These are phyloP conservation scores for Synanthedon andrenaeformis DNA, from an alignment of 2,888 invertebrate genomes.

Conservation along the genomic window DNA sequence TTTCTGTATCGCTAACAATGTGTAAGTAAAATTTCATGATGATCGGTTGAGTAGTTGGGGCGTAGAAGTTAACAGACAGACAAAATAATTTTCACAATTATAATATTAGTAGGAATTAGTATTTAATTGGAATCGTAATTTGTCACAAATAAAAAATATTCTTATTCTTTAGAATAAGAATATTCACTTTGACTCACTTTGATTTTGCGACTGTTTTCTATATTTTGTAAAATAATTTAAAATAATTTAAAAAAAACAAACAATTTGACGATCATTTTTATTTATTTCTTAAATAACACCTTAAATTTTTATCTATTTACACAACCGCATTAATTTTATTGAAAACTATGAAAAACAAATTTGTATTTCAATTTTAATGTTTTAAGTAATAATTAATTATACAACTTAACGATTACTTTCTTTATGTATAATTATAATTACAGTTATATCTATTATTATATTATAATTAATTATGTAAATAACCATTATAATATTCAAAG, in stretches of 20 bases:
- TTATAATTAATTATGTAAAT: not conserved
- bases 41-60: too few species aligned
- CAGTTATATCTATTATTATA: not conserved
- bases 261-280: slow-evolving; percentile 47
- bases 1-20: too few species aligned
- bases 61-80: too few species aligned
- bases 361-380: slow-evolving; percentile 4
- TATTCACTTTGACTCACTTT: too few species aligned
- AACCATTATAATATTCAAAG: not conserved
- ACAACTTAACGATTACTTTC: slow-evolving; percentile 11
- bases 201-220: too few species aligned
- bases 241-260: not conserved
- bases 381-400: slow-evolving; percentile 7
- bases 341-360: slow-evolving; percentile 20
- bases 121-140: too few species aligned
- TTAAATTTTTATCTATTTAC: slow-evolving; percentile 41
- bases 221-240: not conserved
- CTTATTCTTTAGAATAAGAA: too few species aligned
- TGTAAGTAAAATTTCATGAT: too few species aligned
- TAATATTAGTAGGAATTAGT: too few species aligned
- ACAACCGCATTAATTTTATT: slow-evolving; percentile 32
- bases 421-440: slow-evolving; percentile 1
- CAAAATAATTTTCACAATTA: too few species aligned
- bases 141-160: too few species aligned
- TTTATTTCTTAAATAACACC: slow-evolving; percentile 45